Evolutionary conservation across 2,113 vertebrate species (phyloP).

Genomic region (Perca flavescens): DNA sequence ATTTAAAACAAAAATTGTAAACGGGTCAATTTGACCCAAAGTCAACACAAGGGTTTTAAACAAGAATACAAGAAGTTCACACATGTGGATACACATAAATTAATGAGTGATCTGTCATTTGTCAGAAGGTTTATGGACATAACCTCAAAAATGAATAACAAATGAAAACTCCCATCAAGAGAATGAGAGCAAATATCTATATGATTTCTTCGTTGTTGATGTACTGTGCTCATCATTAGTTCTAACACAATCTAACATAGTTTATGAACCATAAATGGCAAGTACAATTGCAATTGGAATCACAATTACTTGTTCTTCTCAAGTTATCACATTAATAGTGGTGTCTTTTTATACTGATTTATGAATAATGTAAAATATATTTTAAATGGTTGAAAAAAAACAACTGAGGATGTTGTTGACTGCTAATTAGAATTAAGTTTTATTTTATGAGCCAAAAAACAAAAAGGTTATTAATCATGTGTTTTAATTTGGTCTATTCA

Average conservation of each 20-base stretch:
- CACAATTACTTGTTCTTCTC: constrained; percentile 53
- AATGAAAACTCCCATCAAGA: not conserved
- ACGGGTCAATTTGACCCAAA: too few species aligned
- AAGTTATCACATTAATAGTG: constrained; percentile 19
- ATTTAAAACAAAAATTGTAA: too few species aligned
- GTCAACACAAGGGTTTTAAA: constrained; percentile 24
- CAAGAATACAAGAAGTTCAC: constrained; percentile 25
- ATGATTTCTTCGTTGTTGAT: constrained; percentile 31
- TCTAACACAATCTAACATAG: not conserved
- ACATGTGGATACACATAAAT: constrained; percentile 24
- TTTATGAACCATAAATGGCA: constrained; percentile 7
- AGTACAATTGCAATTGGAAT: constrained; percentile 37
- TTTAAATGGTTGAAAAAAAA: not conserved
- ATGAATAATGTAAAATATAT: constrained; percentile 17
- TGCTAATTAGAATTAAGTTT: not conserved
- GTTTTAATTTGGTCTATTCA: not conserved
- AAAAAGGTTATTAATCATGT: not conserved
- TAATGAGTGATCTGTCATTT: constrained; percentile 43
- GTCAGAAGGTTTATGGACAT: not conserved
- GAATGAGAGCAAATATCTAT: constrained; percentile 41
- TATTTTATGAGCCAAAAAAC: not conserved
- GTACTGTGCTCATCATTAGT: constrained; percentile 36
- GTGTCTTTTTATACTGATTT: constrained; percentile 17
- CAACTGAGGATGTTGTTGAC: not conserved
- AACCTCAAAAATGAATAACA: constrained; percentile 2